These are phyloP conservation scores for Brachionus koreanus DNA, from an alignment of 1,140 invertebrate species.

Conservation along the genomic window DNA sequence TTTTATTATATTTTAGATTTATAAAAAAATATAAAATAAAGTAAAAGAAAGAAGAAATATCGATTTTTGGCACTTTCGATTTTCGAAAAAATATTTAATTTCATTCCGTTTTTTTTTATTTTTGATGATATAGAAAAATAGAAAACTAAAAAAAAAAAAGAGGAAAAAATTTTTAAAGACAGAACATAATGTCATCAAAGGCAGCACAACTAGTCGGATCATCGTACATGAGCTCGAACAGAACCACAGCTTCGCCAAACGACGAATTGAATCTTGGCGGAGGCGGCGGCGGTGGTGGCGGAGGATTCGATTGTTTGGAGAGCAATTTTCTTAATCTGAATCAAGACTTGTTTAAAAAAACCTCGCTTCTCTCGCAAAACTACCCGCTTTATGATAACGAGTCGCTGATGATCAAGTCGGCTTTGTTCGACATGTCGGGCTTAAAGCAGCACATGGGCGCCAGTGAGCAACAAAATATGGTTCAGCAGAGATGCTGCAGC, in stretches of 20 bases:
- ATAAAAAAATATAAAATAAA: not conserved
- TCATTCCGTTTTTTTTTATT: not conserved
- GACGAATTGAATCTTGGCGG: not conserved
- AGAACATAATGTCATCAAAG: conserved; percentile 23
- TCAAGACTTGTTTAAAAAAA: not conserved
- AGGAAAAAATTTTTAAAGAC: not conserved
- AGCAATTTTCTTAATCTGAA: not conserved
- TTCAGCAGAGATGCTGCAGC: not conserved
- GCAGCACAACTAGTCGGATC: not conserved
- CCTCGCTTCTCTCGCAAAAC: not conserved
- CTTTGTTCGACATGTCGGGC: not conserved
- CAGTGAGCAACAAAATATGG: not conserved
- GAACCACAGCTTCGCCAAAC: not conserved
- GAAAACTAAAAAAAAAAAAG: not conserved
- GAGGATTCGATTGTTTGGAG: not conserved
- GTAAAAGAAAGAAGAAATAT: not conserved
- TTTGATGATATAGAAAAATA: not conserved
- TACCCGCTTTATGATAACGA: not conserved
- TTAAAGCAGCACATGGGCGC: not conserved
- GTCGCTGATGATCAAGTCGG: not conserved
- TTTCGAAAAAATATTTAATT: conserved; percentile 5
- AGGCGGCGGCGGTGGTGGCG: not conserved
- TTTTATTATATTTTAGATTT: not conserved
- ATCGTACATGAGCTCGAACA: not conserved
- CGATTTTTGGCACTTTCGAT: conserved; percentile 10